Percentiles rank a stretch among this genome's conserved stretches.
phyloP scores from a whole-genome alignment of 2,797 vertebrate genomes.

The Eleutherodactylus coqui region DNA sequence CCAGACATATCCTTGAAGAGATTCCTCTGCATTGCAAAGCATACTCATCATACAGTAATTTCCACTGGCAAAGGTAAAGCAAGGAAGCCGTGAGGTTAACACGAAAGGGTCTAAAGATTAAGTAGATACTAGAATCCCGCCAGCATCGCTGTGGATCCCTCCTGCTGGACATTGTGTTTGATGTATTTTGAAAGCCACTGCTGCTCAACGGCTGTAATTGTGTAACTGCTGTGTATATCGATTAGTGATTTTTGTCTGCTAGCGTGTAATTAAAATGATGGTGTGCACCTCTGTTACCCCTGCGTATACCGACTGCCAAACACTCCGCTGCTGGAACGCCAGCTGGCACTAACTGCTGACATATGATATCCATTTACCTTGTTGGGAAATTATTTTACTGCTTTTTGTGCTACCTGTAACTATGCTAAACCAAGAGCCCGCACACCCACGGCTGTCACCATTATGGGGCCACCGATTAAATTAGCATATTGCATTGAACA shows the following conservation, averaged over 20 bases:
- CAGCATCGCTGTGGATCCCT: not conserved
- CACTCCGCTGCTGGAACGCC: conserved; percentile 18
- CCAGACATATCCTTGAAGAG: not conserved
- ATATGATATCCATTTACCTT: conserved; percentile 38
- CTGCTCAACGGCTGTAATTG: not conserved
- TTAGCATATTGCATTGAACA: no score
- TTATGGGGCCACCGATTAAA: not conserved
- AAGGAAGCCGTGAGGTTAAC: not conserved
- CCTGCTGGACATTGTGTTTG: not conserved
- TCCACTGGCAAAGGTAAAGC: not conserved
- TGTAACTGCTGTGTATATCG: conserved; percentile 36
- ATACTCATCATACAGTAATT: not conserved
- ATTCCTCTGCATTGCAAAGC: not conserved
- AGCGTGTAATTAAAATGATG: conserved; percentile 41
- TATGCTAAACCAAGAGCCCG: not conserved
- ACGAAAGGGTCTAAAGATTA: not conserved
- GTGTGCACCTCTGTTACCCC: conserved; percentile 39
- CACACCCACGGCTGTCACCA: no score
- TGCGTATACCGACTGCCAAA: conserved; percentile 16
- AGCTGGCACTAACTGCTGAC: conserved; percentile 17
- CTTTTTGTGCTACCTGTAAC: not conserved
- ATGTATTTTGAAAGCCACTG: not conserved
- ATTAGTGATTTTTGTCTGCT: conserved; percentile 33
- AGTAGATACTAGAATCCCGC: not conserved
- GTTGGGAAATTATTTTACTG: conserved; percentile 5